These are phyloP conservation scores for Thunnus thynnus DNA, from an alignment of 2,113 vertebrate species.

Conservation along the genomic window DNA sequence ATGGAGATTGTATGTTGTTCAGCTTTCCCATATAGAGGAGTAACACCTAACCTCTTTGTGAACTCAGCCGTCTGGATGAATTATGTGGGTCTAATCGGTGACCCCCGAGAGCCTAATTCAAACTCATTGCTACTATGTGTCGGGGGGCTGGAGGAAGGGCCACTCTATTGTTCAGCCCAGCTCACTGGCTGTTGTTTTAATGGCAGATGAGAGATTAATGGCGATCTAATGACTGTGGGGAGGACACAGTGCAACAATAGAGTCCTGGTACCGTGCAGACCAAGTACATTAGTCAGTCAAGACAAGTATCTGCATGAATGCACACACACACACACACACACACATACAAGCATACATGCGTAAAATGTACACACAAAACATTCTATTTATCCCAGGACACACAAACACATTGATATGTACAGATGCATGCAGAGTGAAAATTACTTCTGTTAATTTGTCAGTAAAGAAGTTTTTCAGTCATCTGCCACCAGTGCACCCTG, in stretches of 20 bases:
- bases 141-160: constrained; percentile 59
- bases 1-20: constrained; percentile 17
- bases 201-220: constrained; percentile 79
- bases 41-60: constrained; percentile 71
- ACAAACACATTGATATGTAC: constrained; percentile 28
- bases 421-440: constrained; percentile 14
- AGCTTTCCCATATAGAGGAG: constrained; percentile 10
- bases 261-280: constrained; percentile 45
- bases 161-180: constrained; percentile 60
- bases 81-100: constrained; percentile 76
- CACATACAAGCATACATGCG: neutral
- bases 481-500: constrained; percentile 16
- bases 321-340: constrained; percentile 15
- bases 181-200: constrained; percentile 76
- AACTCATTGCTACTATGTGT: constrained; percentile 65
- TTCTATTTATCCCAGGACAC: neutral
- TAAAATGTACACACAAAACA: constrained; percentile 36
- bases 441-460: constrained; percentile 57
- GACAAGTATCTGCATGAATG: constrained; percentile 40
- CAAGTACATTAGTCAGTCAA: constrained; percentile 70
- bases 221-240: constrained; percentile 75
- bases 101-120: constrained; percentile 78
- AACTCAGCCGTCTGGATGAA: constrained; percentile 73
- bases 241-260: constrained; percentile 73
- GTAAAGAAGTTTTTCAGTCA: constrained; percentile 56